Evolutionary conservation across 2,888 invertebrate genomes (phyloP), one percentile per base, ranked within the genome.

Genomic region (Caenorhabditis sp.): DNA sequence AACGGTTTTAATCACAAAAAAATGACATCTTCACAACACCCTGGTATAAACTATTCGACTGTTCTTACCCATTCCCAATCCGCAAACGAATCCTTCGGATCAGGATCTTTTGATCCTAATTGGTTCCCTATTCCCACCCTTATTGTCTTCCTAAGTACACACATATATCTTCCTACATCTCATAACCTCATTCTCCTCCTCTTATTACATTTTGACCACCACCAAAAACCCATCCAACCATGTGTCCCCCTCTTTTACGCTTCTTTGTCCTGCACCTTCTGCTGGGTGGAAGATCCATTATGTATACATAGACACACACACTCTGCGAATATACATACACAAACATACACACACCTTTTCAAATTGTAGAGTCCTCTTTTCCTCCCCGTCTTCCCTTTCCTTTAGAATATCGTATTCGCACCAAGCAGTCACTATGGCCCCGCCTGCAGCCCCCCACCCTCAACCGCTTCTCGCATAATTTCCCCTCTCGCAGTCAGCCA

Each of bases 301-400:
- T 68, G 68, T 68, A 68, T 68, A 68, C 68, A 68, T 68, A 68
- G 68, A 68, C 68, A 68, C 68, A 54, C 66, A 66, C 68, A 51
- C 66, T 35, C 61, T 63, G 54, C 54, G 68, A 68, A 68, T 68
- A 68, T 68, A 68, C 68, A 68, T 68, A 68, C 68, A 68, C 68
- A 68, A 68, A 68, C 68, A 68, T 54, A 68, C 68, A 54, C 68
- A 68, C 68, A 68, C 68, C 68, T 68, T 68, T 68, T 68, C 68
- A 68, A 68, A 68, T 68, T 68, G 68, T 68, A 68, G 68, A 68
- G 68, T 54, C 54, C 26, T 47, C 31, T 47, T 28, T 26, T 12
- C 16, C 31, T 19, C 28, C 44, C 24, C 66, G 10, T 22, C 35
- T 49, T 26, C 63, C 19, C 63, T 28, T 64, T 54, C 68, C 68